Conservation (phyloP, 64 coral and sea anemone species). For the Pocillopora damicornis region DNA sequence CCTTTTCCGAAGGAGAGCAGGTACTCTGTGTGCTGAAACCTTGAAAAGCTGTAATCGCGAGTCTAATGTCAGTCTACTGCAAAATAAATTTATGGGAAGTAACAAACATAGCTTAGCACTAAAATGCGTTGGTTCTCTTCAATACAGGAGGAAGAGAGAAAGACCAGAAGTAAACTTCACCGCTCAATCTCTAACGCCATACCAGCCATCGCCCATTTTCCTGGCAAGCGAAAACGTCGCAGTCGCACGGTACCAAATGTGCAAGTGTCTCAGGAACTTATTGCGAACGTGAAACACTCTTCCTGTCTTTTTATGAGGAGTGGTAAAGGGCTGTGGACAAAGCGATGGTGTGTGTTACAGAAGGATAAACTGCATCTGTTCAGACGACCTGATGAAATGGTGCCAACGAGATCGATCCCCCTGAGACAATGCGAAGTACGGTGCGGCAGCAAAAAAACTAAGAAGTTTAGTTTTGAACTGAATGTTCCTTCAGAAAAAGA, state of each 20-base stretch:
- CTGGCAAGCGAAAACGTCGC: slow-evolving; percentile 53
- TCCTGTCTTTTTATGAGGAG: slow-evolving; percentile 68
- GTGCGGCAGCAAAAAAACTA: slow-evolving; percentile 22
- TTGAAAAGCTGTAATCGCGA: not conserved
- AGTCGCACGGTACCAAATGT: slow-evolving; percentile 73
- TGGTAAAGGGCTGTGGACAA: slow-evolving; percentile 59
- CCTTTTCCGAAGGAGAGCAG: slow-evolving; percentile 47
- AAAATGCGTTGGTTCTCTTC: not conserved
- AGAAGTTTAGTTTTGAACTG: slow-evolving; percentile 48
- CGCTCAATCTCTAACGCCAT: slow-evolving; percentile 77
- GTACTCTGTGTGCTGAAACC: not conserved
- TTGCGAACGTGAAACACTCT: slow-evolving; percentile 64
- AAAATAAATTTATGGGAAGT: not conserved
- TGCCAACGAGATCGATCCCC: slow-evolving; percentile 27
- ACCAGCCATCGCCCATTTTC: slow-evolving; percentile 22
- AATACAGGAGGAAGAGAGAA: slow-evolving; percentile 35
- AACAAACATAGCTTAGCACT: not conserved
- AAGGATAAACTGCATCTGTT: slow-evolving; percentile 75
- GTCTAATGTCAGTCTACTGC: not conserved
- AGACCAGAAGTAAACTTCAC: slow-evolving; percentile 24
- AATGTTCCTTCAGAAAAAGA: slow-evolving; percentile 43
- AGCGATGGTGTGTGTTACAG: slow-evolving; percentile 86
- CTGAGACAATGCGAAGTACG: slow-evolving; percentile 32
- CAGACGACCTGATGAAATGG: slow-evolving; percentile 51
- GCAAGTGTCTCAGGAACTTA: slow-evolving; percentile 40